Percentiles rank a stretch among this genome's conserved stretches.
Evolutionary conservation across 1,140 invertebrate species (phyloP).

Genomic region (Psix sp.): DNA sequence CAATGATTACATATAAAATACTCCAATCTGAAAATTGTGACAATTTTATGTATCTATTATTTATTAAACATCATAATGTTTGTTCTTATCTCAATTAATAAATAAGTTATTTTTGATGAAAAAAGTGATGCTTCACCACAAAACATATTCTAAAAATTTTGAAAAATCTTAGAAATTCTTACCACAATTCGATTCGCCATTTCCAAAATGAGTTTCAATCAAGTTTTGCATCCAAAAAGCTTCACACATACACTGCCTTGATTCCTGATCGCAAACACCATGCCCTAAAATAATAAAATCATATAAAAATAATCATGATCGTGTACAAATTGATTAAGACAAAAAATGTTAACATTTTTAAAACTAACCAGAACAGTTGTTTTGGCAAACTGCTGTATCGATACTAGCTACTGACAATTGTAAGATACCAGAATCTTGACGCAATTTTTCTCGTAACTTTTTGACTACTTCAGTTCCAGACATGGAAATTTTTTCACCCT

Average conservation of each 20-base stretch:
- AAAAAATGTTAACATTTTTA: constrained; percentile 3
- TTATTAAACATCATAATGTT: neutral
- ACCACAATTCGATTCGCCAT: constrained; percentile 87
- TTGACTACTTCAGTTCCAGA: constrained; percentile 80
- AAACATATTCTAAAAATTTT: no score
- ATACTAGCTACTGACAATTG: constrained; percentile 85
- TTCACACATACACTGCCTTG: constrained; percentile 91
- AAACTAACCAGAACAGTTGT: constrained; percentile 89
- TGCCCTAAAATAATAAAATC: constrained; percentile 79
- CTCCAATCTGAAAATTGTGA: constrained; percentile 86
- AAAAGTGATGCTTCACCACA: no score
- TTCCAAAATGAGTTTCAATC: constrained; percentile 80
- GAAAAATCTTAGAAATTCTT: constrained; percentile 54
- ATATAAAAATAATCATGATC: constrained; percentile 7
- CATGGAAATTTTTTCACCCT: constrained; percentile 74
- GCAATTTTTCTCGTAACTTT: constrained; percentile 82
- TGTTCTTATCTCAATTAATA: no score
- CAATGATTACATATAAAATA: constrained; percentile 90
- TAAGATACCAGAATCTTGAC: constrained; percentile 84
- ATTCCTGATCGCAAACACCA: constrained; percentile 90
- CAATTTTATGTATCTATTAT: neutral
- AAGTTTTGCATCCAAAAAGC: constrained; percentile 96
- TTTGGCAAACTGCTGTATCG: constrained; percentile 91
- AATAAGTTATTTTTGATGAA: no score
- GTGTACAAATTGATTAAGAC: no score